Evolutionary conservation across 2,113 vertebrate genomes (phyloP).

Genomic region (Copsychus sechellarum): DNA sequence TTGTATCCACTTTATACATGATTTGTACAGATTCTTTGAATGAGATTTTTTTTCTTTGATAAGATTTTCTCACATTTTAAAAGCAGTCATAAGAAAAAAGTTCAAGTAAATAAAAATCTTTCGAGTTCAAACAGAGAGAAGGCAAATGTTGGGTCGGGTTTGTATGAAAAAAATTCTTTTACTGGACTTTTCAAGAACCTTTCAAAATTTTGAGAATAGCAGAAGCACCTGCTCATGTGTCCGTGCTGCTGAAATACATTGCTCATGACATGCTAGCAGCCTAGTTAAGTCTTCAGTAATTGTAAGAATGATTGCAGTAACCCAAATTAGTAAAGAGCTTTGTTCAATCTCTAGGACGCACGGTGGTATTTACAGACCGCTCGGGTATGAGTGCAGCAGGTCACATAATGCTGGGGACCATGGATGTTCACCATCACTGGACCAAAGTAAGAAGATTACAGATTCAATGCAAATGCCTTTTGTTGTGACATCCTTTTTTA

Average conservation of each 20-base stretch:
- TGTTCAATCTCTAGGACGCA: constrained; percentile 77
- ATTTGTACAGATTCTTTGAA: neutral
- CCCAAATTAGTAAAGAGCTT: neutral
- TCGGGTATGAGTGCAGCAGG: constrained; percentile 92
- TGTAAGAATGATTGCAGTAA: neutral
- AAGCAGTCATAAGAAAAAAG: neutral
- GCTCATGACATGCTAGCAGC: neutral
- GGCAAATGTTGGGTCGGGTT: neutral
- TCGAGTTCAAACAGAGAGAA: neutral
- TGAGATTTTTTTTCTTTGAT: neutral
- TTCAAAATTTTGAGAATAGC: neutral
- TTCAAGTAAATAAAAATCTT: neutral
- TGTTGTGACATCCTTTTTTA: neutral
- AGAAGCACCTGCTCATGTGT: neutral
- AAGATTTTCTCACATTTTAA: neutral
- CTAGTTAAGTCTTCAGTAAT: neutral
- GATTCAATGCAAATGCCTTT: neutral
- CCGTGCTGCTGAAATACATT: neutral
- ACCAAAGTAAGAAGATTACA: constrained; percentile 80
- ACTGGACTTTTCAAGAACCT: neutral
- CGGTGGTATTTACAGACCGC: constrained; percentile 88
- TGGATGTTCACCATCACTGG: constrained; percentile 97
- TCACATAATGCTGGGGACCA: constrained; percentile 92
- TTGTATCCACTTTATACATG: neutral
- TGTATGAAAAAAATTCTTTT: neutral